Evolutionary conservation across 2,113 vertebrate species (phyloP).

Genomic region (Elaphurus davidianus): DNA sequence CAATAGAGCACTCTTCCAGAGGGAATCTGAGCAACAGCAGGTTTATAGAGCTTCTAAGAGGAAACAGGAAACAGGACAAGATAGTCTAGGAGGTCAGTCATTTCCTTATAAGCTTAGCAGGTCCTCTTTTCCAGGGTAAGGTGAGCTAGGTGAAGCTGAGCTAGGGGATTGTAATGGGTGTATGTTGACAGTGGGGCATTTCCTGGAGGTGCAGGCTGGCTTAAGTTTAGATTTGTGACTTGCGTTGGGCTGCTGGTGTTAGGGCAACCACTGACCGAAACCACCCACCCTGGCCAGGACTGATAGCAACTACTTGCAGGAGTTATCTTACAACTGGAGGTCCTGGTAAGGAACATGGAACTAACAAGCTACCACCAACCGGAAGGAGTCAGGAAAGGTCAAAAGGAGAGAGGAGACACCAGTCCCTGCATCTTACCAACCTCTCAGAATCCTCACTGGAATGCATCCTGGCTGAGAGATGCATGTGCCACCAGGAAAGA

Average conservation of each 20-base stretch:
- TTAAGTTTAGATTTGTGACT: neutral
- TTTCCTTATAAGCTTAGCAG: neutral
- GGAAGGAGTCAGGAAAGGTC: neutral
- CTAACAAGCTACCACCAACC: neutral
- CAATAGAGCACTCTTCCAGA: neutral
- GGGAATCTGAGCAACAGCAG: neutral
- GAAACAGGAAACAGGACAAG: neutral
- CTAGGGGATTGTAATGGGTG: neutral
- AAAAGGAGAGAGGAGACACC: neutral
- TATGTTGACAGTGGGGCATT: neutral
- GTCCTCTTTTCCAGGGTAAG: neutral
- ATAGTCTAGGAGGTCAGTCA: neutral
- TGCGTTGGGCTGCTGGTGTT: neutral
- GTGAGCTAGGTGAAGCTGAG: neutral
- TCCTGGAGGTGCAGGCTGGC: neutral
- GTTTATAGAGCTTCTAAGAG: neutral
- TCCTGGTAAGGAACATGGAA: neutral
- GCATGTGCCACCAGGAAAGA: neutral
- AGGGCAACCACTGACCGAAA: neutral
- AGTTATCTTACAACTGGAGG: neutral
- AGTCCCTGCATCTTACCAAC: neutral
- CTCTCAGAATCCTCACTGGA: neutral
- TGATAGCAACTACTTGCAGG: neutral
- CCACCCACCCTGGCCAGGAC: neutral
- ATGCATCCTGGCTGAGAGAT: neutral